Percentiles rank a stretch among this genome's conserved stretches.
These are phyloP conservation scores for Lethenteron reissneri DNA, from an alignment of 2,113 vertebrate genomes.

Conservation along the genomic window DNA sequence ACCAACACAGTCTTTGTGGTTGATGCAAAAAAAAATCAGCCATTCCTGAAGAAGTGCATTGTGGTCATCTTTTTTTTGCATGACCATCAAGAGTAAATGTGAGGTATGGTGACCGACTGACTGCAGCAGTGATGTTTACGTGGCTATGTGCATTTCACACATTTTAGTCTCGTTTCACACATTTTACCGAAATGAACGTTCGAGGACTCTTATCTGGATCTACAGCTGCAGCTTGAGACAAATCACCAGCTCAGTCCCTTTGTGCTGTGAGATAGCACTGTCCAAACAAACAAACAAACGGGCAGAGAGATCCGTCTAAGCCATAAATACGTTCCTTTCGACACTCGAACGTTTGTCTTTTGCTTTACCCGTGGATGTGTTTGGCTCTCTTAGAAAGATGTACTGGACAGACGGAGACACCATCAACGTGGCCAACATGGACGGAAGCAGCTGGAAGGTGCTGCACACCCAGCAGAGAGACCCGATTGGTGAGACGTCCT, in stretches of 20 bases:
- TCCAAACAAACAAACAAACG: not conserved
- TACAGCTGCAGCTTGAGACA: not conserved
- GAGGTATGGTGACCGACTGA: too few species aligned
- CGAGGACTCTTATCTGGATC: not conserved
- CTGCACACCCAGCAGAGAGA: constrained; percentile 87
- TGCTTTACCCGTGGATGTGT: not conserved
- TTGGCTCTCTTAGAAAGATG: constrained; percentile 38
- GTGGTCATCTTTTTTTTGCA: too few species aligned
- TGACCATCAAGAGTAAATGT: too few species aligned
- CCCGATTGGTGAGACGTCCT: constrained; percentile 43
- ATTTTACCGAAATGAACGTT: too few species aligned
- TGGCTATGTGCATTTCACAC: too few species aligned
- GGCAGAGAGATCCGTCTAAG: not conserved
- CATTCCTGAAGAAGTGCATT: too few species aligned
- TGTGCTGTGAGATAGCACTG: not conserved
- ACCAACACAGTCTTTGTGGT: too few species aligned
- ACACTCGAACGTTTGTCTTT: not conserved
- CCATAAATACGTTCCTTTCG: not conserved
- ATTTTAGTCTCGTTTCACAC: too few species aligned
- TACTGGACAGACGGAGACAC: constrained; percentile 94
- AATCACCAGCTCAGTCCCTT: not conserved
- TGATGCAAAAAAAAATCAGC: too few species aligned
- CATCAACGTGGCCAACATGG: constrained; percentile 93
- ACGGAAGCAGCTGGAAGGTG: constrained; percentile 90
- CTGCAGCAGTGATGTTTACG: too few species aligned